Evolutionary conservation across 2,797 vertebrate species (phyloP).

Genomic region (Prionace glauca): DNA sequence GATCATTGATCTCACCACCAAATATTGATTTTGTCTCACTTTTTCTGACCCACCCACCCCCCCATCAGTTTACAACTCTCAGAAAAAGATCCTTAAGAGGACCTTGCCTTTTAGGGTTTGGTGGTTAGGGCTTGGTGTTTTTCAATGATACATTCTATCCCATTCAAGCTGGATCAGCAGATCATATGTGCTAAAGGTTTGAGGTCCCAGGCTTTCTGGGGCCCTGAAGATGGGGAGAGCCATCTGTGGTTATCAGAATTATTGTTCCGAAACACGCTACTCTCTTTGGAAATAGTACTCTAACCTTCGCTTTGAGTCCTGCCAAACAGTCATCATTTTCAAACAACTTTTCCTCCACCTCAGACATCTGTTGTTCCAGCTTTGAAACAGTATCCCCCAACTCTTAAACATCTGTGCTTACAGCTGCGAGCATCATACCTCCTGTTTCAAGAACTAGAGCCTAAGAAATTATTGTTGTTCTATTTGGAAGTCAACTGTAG

Average conservation of each 20-base stretch:
- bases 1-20: neutral
- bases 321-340: conserved; percentile 9
- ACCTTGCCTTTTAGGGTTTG: neutral
- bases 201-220: neutral
- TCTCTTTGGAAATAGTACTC: conserved; percentile 25
- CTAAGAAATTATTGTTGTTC: neutral
- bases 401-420: neutral
- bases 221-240: neutral
- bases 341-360: neutral
- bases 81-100: neutral
- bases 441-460: neutral
- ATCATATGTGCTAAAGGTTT: neutral
- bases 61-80: neutral
- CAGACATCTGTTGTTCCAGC: neutral
- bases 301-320: neutral
- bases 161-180: neutral
- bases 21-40: neutral
- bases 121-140: neutral
- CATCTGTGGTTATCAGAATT: neutral
- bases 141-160: neutral
- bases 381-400: conserved; percentile 15
- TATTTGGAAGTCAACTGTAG: neutral
- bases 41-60: neutral
- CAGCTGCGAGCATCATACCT: neutral
- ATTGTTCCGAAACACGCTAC: neutral